Evolutionary conservation across 2,113 vertebrate genomes (phyloP), one percentile per base, ranked within the genome.

Genomic region (Xiphorhynchus elegans): DNA sequence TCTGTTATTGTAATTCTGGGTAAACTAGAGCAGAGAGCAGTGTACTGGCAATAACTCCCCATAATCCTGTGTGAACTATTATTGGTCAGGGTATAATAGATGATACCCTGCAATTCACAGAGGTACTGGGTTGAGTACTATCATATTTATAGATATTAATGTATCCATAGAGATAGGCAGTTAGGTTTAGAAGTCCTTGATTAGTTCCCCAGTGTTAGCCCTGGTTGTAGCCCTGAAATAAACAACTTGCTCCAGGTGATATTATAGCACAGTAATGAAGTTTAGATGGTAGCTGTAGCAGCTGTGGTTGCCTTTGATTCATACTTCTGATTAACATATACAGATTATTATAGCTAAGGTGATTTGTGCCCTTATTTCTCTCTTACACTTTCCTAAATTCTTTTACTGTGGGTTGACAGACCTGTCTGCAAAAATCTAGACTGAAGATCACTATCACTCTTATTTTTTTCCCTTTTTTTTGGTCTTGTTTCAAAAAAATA

Each of bases 171-270:
- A 81, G 72, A 49, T 56, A 84, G 46, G 55, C 66, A 92, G 87
- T 89, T 90, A 76, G 55, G 50, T 85, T 93, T 89, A 91, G 87
- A 85, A 94, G 82, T 47, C 59, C 72, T 90, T 94, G 92, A 94
- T 96, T 95, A 94, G 84, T 50, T 96, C 90, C 90, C 90, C 72
- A 84, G 78, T 62, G 85, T 70, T 78, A 88, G 29, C 31, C 60
- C 68, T 86, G 76, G 79, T 79, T 67, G 47, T 76, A 84, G 79
- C 17, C 24, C 67, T 68, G 82, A 86, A 84, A 90, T 92, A 96
- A 94, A 94, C 49, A 91, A 83, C 35, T 70, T 88, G 52, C 39
- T 93, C 46, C 78, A 70, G 78, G 84, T 83, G 59, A 80, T 80
- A 58, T 58, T 83, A 37, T 4, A 79, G 46, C 33, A 83, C 62